Evolutionary conservation across 2,797 vertebrate genomes (phyloP).

Genomic region (Enoplosus armatus): DNA sequence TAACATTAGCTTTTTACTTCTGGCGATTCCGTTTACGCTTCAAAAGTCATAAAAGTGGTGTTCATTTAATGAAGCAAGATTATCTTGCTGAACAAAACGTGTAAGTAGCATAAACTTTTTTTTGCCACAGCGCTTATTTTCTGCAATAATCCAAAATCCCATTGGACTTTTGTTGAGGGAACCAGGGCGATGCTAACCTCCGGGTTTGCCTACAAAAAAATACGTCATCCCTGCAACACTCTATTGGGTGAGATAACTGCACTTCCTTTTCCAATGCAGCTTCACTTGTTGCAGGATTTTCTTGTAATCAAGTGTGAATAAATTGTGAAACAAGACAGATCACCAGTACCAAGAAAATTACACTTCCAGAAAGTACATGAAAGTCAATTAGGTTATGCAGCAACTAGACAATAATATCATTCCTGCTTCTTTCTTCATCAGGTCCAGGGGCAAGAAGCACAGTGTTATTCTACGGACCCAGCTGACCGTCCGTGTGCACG

Average conservation of each 20-base stretch:
- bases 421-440: conserved; percentile 22
- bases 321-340: background rate
- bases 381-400: background rate
- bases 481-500: conserved; percentile 94
- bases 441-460: conserved; percentile 94
- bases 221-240: too few relatives aligned
- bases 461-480: conserved; percentile 94
- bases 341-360: conserved; percentile 13
- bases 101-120: too few relatives aligned
- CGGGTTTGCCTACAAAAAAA: too few relatives aligned
- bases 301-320: background rate
- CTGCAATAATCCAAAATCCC: too few relatives aligned
- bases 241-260: background rate
- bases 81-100: too few relatives aligned
- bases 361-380: background rate
- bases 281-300: background rate
- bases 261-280: background rate
- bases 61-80: too few relatives aligned
- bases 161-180: too few relatives aligned
- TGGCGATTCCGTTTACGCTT: too few relatives aligned
- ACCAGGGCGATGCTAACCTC: too few relatives aligned
- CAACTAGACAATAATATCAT: background rate
- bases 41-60: too few relatives aligned
- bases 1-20: too few relatives aligned
- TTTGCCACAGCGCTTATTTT: too few relatives aligned